phyloP scores from a whole-genome alignment of 2,888 invertebrate genomes.

The Machimus rusticus region DNA sequence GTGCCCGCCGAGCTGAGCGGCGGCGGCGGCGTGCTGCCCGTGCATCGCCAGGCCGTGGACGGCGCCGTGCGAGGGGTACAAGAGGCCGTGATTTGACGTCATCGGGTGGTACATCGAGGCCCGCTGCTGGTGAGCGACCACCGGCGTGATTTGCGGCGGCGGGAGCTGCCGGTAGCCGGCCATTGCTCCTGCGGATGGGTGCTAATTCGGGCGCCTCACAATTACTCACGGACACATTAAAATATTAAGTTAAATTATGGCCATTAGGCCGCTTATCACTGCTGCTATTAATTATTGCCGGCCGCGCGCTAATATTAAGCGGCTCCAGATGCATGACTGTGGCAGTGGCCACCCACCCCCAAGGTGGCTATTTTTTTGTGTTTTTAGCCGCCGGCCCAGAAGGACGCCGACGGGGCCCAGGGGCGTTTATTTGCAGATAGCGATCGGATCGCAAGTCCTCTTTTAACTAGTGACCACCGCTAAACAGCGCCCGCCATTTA shows the following conservation, averaged over 20 bases:
- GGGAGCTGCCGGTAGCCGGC: slow-evolving; percentile 53
- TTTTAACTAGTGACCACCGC: background rate
- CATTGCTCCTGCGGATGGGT: slow-evolving; percentile 50
- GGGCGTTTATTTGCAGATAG: slow-evolving; percentile 11
- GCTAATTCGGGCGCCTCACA: slow-evolving; percentile 5
- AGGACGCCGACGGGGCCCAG: background rate
- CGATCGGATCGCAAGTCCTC: slow-evolving; percentile 12
- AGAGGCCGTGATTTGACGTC: slow-evolving; percentile 59
- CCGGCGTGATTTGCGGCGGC: slow-evolving; percentile 52
- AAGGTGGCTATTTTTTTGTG: background rate
- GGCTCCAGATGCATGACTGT: slow-evolving; percentile 44
- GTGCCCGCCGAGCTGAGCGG: slow-evolving; percentile 51
- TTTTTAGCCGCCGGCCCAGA: background rate
- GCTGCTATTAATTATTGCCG: slow-evolving; percentile 40
- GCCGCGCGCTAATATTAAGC: slow-evolving; percentile 10
- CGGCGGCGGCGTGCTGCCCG: slow-evolving; percentile 55
- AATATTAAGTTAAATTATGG: slow-evolving; percentile 43
- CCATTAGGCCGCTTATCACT: slow-evolving; percentile 33
- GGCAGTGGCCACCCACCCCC: background rate
- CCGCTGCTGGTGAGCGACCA: slow-evolving; percentile 44
- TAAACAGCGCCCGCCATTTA: background rate
- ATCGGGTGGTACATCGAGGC: slow-evolving; percentile 60
- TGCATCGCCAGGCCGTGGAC: slow-evolving; percentile 59
- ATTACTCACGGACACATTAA: slow-evolving; percentile 23
- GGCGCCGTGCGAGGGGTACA: slow-evolving; percentile 62